These are phyloP conservation scores for Vespertilio murinus DNA, from an alignment of 2,797 vertebrate species.

Conservation along the genomic window DNA sequence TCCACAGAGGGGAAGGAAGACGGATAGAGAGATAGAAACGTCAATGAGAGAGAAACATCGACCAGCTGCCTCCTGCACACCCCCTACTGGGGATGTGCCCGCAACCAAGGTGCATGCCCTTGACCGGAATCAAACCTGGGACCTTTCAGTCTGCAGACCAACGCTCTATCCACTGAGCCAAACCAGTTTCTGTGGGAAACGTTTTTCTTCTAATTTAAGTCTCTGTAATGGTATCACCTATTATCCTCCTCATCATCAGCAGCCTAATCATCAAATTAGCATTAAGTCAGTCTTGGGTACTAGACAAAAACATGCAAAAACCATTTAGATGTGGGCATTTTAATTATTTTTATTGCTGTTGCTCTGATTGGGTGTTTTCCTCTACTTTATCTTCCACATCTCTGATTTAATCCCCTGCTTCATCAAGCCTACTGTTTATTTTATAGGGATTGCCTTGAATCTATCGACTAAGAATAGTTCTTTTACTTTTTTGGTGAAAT, in stretches of 20 bases:
- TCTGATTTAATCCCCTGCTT: not conserved
- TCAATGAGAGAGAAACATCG: too few relatives aligned
- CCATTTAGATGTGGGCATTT: not conserved
- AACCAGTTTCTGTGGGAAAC: too few relatives aligned
- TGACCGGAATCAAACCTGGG: too few relatives aligned
- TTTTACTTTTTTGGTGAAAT: not conserved
- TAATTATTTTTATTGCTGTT: not conserved
- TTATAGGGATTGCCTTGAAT: not conserved
- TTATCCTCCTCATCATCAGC: not conserved
- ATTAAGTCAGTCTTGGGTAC: not conserved
- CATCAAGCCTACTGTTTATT: not conserved
- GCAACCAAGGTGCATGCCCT: too few relatives aligned
- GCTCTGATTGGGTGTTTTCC: not conserved
- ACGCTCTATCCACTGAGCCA: too few relatives aligned
- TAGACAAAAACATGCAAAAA: not conserved
- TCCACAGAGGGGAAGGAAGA: too few relatives aligned
- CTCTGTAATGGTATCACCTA: not conserved
- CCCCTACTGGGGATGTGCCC: too few relatives aligned
- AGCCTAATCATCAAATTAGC: not conserved
- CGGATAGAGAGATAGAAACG: too few relatives aligned
- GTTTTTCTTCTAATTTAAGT: constrained; percentile 27
- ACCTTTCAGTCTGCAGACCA: too few relatives aligned
- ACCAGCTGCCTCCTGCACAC: too few relatives aligned
- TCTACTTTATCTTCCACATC: not conserved
- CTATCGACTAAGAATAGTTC: not conserved